Percentiles rank a stretch among this genome's conserved stretches.
phyloP scores from a whole-genome alignment of 2,113 vertebrate species.

The Callopanchax toddi region DNA sequence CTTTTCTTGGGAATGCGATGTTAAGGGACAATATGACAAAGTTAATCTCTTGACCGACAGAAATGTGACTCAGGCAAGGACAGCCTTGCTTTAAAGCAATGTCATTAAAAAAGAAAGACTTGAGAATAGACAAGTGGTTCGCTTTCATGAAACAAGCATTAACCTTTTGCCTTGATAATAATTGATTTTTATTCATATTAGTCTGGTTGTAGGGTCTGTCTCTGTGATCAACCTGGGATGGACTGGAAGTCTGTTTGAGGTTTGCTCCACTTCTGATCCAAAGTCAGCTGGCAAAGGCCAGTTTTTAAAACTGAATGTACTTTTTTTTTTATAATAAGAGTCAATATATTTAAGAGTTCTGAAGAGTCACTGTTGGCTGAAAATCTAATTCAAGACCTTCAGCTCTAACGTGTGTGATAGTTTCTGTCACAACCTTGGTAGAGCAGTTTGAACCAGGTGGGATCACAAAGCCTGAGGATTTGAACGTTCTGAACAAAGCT shows the following conservation, averaged over 20 bases:
- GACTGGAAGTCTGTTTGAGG: no score
- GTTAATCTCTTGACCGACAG: conserved; percentile 38
- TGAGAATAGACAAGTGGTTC: neutral
- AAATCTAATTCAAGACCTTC: no score
- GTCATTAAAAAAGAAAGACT: conserved; percentile 1
- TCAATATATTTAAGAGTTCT: no score
- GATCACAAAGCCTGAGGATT: neutral
- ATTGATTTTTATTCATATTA: neutral
- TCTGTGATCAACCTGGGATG: neutral
- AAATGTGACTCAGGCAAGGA: conserved; percentile 30
- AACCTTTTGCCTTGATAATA: conserved; percentile 7
- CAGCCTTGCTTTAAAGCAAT: conserved; percentile 23
- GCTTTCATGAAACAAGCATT: neutral
- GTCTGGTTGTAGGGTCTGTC: neutral
- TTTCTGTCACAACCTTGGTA: no score
- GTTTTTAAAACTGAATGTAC: no score
- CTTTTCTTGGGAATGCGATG: conserved; percentile 27
- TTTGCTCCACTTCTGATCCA: no score
- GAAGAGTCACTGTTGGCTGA: no score
- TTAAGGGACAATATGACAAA: conserved; percentile 10
- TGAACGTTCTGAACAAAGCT: neutral
- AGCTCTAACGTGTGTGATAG: no score
- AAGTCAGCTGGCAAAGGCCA: no score
- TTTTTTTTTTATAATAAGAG: no score
- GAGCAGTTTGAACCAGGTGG: no score